Evolutionary conservation across 2,113 vertebrate genomes (phyloP).

Genomic region (Xyliphius kryptos): DNA sequence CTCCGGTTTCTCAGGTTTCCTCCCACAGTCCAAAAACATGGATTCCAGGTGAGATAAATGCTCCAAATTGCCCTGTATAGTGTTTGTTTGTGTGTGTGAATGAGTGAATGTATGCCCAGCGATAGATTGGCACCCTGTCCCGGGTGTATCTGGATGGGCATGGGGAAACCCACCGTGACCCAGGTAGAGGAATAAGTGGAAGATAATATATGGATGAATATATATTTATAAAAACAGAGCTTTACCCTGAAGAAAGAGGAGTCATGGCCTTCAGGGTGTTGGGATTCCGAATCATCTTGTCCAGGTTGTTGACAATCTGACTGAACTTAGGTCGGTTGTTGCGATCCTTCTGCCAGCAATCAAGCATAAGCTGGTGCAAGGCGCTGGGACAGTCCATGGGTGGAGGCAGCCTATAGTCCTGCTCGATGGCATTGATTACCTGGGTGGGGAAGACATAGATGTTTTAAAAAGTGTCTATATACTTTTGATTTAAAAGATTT

Average conservation of each 20-base stretch:
- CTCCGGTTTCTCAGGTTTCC: too few relatives aligned
- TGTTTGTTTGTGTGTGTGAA: too few relatives aligned
- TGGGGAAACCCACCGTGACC: too few relatives aligned
- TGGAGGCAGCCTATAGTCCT: slow-evolving; percentile 90
- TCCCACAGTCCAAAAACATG: too few relatives aligned
- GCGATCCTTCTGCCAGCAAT: slow-evolving; percentile 97
- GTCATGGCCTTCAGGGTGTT: slow-evolving; percentile 97
- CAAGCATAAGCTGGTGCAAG: slow-evolving; percentile 95
- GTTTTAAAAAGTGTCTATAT: not conserved
- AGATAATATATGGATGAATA: too few relatives aligned
- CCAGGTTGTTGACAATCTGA: slow-evolving; percentile 95
- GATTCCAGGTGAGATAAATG: too few relatives aligned
- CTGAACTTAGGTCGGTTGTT: slow-evolving; percentile 95
- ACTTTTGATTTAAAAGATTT: too few relatives aligned
- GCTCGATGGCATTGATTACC: slow-evolving; percentile 97
- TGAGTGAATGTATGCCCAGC: too few relatives aligned
- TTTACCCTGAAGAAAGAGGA: slow-evolving; percentile 88
- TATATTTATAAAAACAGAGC: not conserved
- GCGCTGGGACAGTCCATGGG: slow-evolving; percentile 97
- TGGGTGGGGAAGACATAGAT: slow-evolving; percentile 55
- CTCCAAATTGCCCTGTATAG: too few relatives aligned
- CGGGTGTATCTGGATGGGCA: too few relatives aligned
- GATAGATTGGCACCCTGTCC: too few relatives aligned
- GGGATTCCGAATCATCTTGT: slow-evolving; percentile 98
- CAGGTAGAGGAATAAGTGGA: too few relatives aligned